Base-by-base conservation (phyloP, 2,113 vertebrate species). In the Gymnarchus niloticus region DNA sequence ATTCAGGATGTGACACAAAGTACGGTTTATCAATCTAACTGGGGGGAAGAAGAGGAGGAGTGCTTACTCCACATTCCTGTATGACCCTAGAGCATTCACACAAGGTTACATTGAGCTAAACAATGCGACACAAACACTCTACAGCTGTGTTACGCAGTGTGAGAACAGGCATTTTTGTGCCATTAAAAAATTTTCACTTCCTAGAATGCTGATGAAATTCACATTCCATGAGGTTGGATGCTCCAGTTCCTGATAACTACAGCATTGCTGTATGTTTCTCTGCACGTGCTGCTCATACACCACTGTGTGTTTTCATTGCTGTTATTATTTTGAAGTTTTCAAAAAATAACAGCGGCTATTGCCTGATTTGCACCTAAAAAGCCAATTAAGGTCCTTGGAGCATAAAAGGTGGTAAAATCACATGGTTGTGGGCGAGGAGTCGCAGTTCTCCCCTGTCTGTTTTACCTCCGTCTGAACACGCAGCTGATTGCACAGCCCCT, bases 401-500 rank as follows among this genome's bases (percentile, higher is more conserved):
- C n/a, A n/a, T n/a, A n/a, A n/a, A n/a, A n/a, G n/a, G n/a, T n/a
- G n/a, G n/a, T n/a, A n/a, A n/a, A 69, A 69, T 4, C 2, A 1
- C 33, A 25, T 28, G 59, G 17, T 14, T n/a, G 57, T 23, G 57
- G 6, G 25, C 4, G 28, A 14, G 6, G 0, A 33, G 3, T 14
- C 7, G 65, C 9, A 5, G 65, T n/a, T 2, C 19, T 1, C n/a
- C 23, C 92, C 23, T 17, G 33, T 33, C 54, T 41, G 21, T 7
- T 33, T 92, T 90, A 98, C 98, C 96, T 99, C 98, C 41, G 97
- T 99, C 92, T 99, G 98, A 54, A 99, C 90, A 9, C 95, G 95
- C 0, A 99, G 95, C 93, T 99, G 98, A 89, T 98, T 99, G 17
- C 91, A 96, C 52, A 99, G 96, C 4, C 97, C 97, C 92, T 99